Conservation (phyloP, 2,888 invertebrate species). For the Pegoplata infirma region DNA sequence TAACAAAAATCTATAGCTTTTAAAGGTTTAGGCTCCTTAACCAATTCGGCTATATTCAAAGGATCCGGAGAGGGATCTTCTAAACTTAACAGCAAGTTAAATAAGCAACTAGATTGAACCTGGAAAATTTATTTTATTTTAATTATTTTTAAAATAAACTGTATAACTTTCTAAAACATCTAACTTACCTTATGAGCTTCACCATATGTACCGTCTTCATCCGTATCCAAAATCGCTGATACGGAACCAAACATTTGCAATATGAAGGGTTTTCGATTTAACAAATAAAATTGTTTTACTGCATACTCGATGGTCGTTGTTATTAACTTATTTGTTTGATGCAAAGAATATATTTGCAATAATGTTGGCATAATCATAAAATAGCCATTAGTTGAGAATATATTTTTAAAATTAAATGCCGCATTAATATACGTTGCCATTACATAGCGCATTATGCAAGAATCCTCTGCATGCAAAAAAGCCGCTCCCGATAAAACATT, state of each 20-base stretch:
- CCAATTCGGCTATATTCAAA: slow-evolving; percentile 92
- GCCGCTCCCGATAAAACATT: slow-evolving; percentile 98
- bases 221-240: slow-evolving; percentile 96
- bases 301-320: slow-evolving; percentile 98
- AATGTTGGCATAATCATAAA: slow-evolving; percentile 98
- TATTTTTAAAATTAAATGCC: slow-evolving; percentile 98
- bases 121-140: slow-evolving; percentile 76
- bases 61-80: slow-evolving; percentile 97
- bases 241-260: slow-evolving; percentile 99
- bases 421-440: slow-evolving; percentile 99
- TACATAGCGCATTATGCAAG: slow-evolving; percentile 95
- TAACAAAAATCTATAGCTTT: slow-evolving; percentile 99
- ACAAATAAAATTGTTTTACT: slow-evolving; percentile 97
- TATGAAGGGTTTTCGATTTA: slow-evolving; percentile 98
- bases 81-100: slow-evolving; percentile 92
- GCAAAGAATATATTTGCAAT: slow-evolving; percentile 96
- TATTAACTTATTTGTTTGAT: slow-evolving; percentile 97
- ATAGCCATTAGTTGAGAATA: slow-evolving; percentile 98
- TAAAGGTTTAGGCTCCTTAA: slow-evolving; percentile 93
- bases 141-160: background rate
- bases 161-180: background rate
- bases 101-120: slow-evolving; percentile 94
- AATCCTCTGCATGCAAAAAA: slow-evolving; percentile 97
- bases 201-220: slow-evolving; percentile 90
- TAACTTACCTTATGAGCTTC: slow-evolving; percentile 90